Conservation (phyloP, 2,888 invertebrate species). For the Chymomyza amoena region DNA sequence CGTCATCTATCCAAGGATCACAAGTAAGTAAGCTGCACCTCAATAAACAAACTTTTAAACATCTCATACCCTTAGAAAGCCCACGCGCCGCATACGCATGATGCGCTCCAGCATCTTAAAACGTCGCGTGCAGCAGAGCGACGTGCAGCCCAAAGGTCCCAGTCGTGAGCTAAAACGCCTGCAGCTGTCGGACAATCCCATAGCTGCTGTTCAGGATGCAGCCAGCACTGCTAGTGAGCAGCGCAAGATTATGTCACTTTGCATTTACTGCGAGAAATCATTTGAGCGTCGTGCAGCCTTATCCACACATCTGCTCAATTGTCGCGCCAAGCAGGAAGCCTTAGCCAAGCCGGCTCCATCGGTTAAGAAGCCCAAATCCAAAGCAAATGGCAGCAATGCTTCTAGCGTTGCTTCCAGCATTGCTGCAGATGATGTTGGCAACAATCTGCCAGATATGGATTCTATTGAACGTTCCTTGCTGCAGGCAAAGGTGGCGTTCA, state of each 20-base stretch:
- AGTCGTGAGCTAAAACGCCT: conserved; percentile 75
- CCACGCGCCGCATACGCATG: conserved; percentile 84
- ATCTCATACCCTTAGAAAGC: conserved; percentile 80
- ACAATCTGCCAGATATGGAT: conserved; percentile 21
- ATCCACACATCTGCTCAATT: conserved; percentile 85
- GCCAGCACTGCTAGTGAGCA: conserved; percentile 49
- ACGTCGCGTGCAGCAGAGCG: conserved; percentile 83
- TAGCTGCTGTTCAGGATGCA: conserved; percentile 38
- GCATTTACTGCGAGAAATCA: conserved; percentile 83
- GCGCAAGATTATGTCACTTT: conserved; percentile 83
- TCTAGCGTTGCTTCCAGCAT: conserved; percentile 27
- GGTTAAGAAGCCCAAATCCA: conserved; percentile 52
- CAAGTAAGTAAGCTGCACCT: conserved; percentile 78
- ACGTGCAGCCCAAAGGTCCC: conserved; percentile 78
- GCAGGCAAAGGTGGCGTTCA: conserved; percentile 39
- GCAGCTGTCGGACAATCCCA: conserved; percentile 60
- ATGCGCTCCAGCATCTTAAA: conserved; percentile 84
- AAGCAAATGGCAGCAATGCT: conserved; percentile 21
- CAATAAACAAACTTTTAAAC: not conserved
- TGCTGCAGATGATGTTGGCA: conserved; percentile 13
- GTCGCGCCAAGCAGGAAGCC: conserved; percentile 80
- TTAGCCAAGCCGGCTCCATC: conserved; percentile 48
- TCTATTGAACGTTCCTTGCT: conserved; percentile 9
- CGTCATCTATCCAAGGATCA: conserved; percentile 88
- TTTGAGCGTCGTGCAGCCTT: conserved; percentile 87